A percentile compares a stretch with the other conserved stretches of the same genome.
Conservation (phyloP, 2,797 vertebrate species). For the Peromyscus melanophrys region DNA sequence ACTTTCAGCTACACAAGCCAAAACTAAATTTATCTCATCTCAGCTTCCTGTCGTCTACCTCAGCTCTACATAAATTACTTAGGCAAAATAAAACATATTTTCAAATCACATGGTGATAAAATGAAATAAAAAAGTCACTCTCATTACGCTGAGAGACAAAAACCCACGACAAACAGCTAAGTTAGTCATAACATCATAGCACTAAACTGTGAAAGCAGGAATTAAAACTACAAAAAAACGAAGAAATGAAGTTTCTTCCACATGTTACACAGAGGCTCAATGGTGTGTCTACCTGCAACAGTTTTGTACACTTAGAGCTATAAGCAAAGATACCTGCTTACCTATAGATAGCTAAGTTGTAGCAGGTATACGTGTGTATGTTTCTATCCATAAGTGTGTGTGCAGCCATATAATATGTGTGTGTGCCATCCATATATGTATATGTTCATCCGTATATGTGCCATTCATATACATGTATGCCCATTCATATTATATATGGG, state of each 20-base stretch:
- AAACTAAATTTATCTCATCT: background rate
- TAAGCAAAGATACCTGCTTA: slow-evolving; percentile 9
- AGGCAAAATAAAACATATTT: slow-evolving; percentile 59
- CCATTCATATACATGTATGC: too few relatives aligned
- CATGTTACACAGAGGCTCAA: background rate
- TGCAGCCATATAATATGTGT: background rate
- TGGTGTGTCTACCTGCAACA: background rate
- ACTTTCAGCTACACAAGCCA: background rate
- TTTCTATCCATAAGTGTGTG: background rate
- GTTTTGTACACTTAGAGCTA: background rate
- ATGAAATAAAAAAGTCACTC: background rate
- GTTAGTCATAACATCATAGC: background rate
- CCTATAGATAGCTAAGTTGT: background rate
- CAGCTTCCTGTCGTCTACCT: background rate
- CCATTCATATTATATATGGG: too few relatives aligned
- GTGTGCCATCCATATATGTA: background rate
- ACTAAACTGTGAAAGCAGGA: slow-evolving; percentile 27
- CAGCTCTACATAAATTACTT: background rate
- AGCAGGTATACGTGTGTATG: background rate
- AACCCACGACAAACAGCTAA: background rate
- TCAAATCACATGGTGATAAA: background rate
- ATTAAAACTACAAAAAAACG: slow-evolving; percentile 12
- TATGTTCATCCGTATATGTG: background rate
- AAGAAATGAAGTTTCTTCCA: background rate
- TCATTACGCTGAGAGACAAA: background rate